These are phyloP conservation scores for Parasteatoda tepidariorum DNA, from an alignment of 1,140 invertebrate genomes.

Conservation along the genomic window DNA sequence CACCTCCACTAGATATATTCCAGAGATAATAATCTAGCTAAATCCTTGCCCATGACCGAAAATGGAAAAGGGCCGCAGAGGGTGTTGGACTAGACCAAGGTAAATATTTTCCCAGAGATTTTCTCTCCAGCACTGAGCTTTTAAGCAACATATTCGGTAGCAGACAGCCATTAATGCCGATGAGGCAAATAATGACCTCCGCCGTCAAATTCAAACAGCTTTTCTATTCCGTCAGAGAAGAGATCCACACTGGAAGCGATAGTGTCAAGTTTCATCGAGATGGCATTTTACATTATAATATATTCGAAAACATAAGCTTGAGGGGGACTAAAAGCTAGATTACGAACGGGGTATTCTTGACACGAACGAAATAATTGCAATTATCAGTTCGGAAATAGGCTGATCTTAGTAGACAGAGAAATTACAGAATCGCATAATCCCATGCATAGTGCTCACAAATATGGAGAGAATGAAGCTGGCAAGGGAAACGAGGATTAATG, in stretches of 20 bases:
- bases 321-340: too few species aligned
- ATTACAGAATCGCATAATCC: too few species aligned
- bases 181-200: neutral
- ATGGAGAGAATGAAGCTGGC: too few species aligned
- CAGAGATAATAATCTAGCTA: neutral
- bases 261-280: neutral
- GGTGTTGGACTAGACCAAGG: neutral
- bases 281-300: neutral
- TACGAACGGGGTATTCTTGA: too few species aligned
- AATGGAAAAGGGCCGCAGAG: neutral
- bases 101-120: neutral
- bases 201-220: neutral
- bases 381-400: too few species aligned
- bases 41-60: neutral
- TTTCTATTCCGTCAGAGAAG: neutral
- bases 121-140: neutral
- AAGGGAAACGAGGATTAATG: too few species aligned
- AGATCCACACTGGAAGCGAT: neutral
- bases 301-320: too few species aligned
- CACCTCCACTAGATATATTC: neutral
- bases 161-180: neutral
- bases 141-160: neutral
- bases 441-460: too few species aligned
- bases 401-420: too few species aligned
- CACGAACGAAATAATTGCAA: too few species aligned